Base-by-base conservation (phyloP, 2,113 vertebrate species). In the Percina caprodes region DNA sequence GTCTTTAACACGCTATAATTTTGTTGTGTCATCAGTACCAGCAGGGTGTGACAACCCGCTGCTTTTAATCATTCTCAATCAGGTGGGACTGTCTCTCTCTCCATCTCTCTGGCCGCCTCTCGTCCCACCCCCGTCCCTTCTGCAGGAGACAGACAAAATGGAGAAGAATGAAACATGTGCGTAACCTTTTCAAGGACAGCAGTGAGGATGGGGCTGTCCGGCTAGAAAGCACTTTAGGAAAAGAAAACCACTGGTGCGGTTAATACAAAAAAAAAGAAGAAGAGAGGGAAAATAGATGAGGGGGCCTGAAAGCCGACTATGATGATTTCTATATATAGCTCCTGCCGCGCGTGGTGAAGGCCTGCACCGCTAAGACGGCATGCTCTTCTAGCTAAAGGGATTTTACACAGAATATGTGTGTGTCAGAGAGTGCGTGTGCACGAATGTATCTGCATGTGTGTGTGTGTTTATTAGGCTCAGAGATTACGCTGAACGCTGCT, bases 281-380 rank as follows among this genome's bases (percentile, higher is more conserved):
- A 81, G 73, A 80, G 82, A 79, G 83, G 77, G 66, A 59, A 87
- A 91, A 93, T 83, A 88, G 92, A 92, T 89, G 92, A 92, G 85
- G 87, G 85, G 82, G 86, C 78, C 87, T 89, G 89, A 92, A 93
- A 93, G 91, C 89, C 78, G 81, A 91, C 86, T 82, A 92, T 92
- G 91, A 93, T 93, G 91, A 93, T 86, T 94, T 91, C 93, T 95
- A 95, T 94, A 93, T 94, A 87, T 94, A 94, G 91, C 78, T 16
- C 3, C 88, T 69, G 81, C 74, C 80, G 83, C 60, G 81, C 70
- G 79, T 86, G 87, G 78, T 85, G 77, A 87, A 91, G 86, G 88
- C 90, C 87, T 87, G 87, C 73, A 35, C 83, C 69, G 84, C 86
- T 92, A 92, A 92, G 86, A 89, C 90, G 86, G 49, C 84, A 79